Evolutionary conservation across 2,888 invertebrate species (phyloP).

Genomic region (Abrostola triplasia): DNA sequence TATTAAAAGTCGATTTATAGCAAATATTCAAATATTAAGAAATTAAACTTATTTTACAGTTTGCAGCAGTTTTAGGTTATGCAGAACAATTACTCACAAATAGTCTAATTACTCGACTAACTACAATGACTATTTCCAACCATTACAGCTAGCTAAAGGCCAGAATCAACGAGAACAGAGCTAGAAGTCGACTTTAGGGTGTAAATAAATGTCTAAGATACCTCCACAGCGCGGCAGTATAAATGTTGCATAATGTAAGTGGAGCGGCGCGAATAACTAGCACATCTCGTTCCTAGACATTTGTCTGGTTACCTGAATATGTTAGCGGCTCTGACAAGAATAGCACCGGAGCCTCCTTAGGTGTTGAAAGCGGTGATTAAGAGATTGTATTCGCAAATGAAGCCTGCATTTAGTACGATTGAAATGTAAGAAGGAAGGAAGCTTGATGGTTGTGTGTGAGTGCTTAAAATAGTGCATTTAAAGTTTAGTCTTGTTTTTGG

Average conservation of each 20-base stretch:
- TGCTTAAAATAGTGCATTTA: no score
- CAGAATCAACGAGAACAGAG: slow-evolving; percentile 3
- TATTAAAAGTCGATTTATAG: no score
- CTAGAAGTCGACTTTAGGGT: slow-evolving; percentile 37
- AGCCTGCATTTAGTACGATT: slow-evolving; percentile 11
- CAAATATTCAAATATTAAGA: no score
- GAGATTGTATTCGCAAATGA: slow-evolving; percentile 19
- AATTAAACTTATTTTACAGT: no score
- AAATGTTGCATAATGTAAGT: slow-evolving; percentile 53
- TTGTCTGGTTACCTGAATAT: slow-evolving; percentile 49
- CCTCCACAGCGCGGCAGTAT: slow-evolving; percentile 24
- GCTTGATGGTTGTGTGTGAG: no score
- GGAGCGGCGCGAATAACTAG: slow-evolving; percentile 45
- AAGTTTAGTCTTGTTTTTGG: no score
- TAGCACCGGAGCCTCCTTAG: slow-evolving; percentile 1
- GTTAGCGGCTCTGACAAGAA: slow-evolving; percentile 36
- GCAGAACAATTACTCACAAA: no score
- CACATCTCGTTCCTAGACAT: slow-evolving; percentile 42
- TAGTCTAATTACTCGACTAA: no score
- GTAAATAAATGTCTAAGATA: slow-evolving; percentile 40
- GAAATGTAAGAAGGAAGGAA: background rate
- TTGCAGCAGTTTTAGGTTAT: no score
- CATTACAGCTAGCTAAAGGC: slow-evolving; percentile 3
- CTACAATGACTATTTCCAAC: background rate
- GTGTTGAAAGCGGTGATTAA: slow-evolving; percentile 11